Conservation (phyloP, 2,888 invertebrate species). For the Cryptus armator region DNA sequence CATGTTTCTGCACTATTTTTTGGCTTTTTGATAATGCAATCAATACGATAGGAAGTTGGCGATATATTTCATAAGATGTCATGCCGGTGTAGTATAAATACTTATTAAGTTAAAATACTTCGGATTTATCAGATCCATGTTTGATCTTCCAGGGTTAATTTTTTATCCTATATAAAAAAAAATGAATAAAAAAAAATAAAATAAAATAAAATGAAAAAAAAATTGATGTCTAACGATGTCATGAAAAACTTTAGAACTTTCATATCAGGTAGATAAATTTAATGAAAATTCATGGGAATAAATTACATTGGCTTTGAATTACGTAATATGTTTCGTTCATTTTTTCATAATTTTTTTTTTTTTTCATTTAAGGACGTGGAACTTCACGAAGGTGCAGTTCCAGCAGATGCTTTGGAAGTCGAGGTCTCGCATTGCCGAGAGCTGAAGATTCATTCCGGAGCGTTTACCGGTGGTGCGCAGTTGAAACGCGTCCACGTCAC, state of each 20-base stretch:
- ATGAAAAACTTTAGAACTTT: too few species aligned
- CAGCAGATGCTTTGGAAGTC: slow-evolving; percentile 87
- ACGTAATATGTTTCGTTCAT: not conserved
- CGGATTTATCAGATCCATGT: too few species aligned
- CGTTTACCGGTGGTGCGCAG: slow-evolving; percentile 87
- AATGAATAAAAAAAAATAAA: too few species aligned
- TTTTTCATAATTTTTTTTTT: slow-evolving; percentile 34
- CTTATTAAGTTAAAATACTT: too few species aligned
- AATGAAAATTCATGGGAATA: not conserved
- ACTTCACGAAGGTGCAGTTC: slow-evolving; percentile 86
- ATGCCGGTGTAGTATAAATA: not conserved
- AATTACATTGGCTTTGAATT: not conserved
- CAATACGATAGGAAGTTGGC: too few species aligned
- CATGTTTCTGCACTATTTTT: not conserved
- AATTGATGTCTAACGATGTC: too few species aligned
- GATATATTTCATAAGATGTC: not conserved
- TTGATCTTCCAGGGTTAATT: too few species aligned
- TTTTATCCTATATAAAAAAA: too few species aligned
- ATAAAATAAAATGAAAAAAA: too few species aligned
- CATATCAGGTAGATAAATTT: too few species aligned
- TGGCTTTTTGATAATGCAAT: not conserved
- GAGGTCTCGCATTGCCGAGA: slow-evolving; percentile 87
- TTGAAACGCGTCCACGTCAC: slow-evolving; percentile 87
- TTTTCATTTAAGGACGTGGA: slow-evolving; percentile 81
- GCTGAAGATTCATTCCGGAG: slow-evolving; percentile 86